These are phyloP conservation scores for Sapajus apella DNA, from an alignment of 2,113 vertebrate genomes.

Conservation along the genomic window DNA sequence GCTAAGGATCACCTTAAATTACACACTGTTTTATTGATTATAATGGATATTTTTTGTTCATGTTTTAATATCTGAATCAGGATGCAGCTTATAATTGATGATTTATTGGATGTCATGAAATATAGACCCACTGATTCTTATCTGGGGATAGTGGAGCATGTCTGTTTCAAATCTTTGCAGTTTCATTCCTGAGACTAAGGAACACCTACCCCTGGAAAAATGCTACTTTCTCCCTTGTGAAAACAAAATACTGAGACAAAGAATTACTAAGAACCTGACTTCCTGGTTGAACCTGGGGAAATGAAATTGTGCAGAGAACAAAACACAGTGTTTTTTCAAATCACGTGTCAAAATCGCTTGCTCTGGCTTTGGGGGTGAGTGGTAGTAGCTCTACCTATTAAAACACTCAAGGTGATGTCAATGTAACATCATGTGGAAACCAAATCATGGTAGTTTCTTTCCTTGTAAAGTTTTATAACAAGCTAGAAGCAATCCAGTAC, in stretches of 20 bases:
- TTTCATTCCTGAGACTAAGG: neutral
- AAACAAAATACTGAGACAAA: neutral
- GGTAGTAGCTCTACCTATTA: neutral
- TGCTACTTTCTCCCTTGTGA: neutral
- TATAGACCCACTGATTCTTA: neutral
- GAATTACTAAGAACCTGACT: neutral
- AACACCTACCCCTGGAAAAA: neutral
- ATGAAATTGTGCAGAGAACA: neutral
- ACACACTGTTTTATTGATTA: neutral
- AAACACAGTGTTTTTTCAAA: neutral
- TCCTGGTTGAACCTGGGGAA: neutral
- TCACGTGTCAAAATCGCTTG: neutral
- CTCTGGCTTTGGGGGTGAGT: neutral
- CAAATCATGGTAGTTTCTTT: slow-evolving; percentile 50
- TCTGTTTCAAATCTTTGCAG: neutral
- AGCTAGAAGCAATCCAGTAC: slow-evolving; percentile 30
- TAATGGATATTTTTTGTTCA: neutral
- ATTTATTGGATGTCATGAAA: neutral
- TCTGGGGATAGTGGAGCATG: neutral
- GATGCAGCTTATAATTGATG: neutral
- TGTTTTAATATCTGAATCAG: neutral
- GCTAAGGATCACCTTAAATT: neutral
- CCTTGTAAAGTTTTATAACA: slow-evolving; percentile 42
- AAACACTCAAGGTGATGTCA: neutral
- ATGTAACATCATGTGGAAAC: neutral